Percentiles rank a stretch among this genome's conserved stretches.
These are phyloP conservation scores for Tragulus kanchil DNA, from an alignment of 2,113 vertebrate genomes.

Conservation along the genomic window DNA sequence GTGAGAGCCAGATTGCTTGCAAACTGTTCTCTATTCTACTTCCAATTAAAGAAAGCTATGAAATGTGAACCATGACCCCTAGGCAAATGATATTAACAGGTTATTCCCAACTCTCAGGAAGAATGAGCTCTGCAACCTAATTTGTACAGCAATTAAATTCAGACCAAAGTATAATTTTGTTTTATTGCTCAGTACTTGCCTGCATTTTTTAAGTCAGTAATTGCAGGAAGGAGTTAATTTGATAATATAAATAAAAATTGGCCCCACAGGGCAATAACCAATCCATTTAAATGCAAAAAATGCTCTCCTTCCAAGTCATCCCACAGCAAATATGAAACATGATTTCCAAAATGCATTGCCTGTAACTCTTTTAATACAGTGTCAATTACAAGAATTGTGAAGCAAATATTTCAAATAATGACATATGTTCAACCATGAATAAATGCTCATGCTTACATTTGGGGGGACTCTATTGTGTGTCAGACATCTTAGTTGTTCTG, in stretches of 20 bases:
- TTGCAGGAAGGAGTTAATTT: conserved; percentile 42
- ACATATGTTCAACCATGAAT: background rate
- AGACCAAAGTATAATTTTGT: conserved; percentile 39
- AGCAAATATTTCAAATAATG: conserved; percentile 54
- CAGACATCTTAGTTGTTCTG: background rate
- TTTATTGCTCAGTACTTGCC: conserved; percentile 32
- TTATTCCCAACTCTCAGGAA: background rate
- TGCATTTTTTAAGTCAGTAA: conserved; percentile 44
- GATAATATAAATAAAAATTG: conserved; percentile 63
- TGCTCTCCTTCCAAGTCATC: background rate
- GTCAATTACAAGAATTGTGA: background rate
- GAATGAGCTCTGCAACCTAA: conserved; percentile 49
- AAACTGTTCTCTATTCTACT: background rate
- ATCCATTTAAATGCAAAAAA: conserved; percentile 27
- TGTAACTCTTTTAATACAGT: background rate
- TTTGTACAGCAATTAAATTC: conserved; percentile 59
- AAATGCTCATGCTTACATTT: background rate
- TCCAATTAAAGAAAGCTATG: background rate
- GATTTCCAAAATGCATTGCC: background rate
- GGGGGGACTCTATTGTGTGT: background rate
- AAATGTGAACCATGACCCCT: background rate
- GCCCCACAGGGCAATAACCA: background rate
- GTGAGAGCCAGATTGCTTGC: background rate
- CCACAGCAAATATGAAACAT: background rate
- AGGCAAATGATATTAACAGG: background rate